phyloP scores from a whole-genome alignment of 1,140 invertebrate genomes.

The Psix sp. region DNA sequence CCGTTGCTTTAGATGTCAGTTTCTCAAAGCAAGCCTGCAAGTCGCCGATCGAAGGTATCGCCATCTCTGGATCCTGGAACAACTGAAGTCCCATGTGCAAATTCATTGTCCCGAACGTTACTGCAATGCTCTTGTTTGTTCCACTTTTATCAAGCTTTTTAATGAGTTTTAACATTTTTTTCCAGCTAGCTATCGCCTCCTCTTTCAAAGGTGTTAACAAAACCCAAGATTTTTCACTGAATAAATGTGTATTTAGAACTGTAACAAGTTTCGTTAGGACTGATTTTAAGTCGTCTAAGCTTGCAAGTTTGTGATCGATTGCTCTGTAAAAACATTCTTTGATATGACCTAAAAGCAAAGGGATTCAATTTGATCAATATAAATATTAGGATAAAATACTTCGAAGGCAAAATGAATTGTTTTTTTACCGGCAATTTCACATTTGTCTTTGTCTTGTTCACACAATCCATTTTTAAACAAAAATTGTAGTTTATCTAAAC shows the following conservation, averaged over 20 bases:
- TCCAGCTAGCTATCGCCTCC: constrained; percentile 79
- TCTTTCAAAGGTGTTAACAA: constrained; percentile 76
- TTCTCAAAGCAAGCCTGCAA: constrained; percentile 83
- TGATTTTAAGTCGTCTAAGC: constrained; percentile 79
- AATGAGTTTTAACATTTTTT: constrained; percentile 78
- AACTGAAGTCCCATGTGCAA: constrained; percentile 84
- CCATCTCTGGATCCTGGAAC: constrained; percentile 83
- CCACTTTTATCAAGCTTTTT: constrained; percentile 72
- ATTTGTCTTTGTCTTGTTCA: constrained; percentile 78
- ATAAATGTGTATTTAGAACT: constrained; percentile 76
- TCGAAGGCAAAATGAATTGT: constrained; percentile 14
- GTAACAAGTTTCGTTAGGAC: constrained; percentile 79
- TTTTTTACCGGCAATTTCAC: constrained; percentile 78
- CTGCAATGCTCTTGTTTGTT: constrained; percentile 61
- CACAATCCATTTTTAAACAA: constrained; percentile 82
- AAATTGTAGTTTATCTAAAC: constrained; percentile 80
- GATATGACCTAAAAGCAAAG: constrained; percentile 70
- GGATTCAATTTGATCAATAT: too few species aligned
- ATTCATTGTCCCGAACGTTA: constrained; percentile 80
- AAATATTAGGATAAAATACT: constrained; percentile 8
- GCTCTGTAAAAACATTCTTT: constrained; percentile 81
- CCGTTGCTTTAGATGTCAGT: constrained; percentile 70
- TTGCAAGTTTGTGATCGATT: constrained; percentile 80
- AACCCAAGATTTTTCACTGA: constrained; percentile 72
- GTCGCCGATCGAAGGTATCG: constrained; percentile 82